These are phyloP conservation scores for Melanaphis sacchari DNA, from an alignment of 1,140 invertebrate genomes.

Conservation along the genomic window DNA sequence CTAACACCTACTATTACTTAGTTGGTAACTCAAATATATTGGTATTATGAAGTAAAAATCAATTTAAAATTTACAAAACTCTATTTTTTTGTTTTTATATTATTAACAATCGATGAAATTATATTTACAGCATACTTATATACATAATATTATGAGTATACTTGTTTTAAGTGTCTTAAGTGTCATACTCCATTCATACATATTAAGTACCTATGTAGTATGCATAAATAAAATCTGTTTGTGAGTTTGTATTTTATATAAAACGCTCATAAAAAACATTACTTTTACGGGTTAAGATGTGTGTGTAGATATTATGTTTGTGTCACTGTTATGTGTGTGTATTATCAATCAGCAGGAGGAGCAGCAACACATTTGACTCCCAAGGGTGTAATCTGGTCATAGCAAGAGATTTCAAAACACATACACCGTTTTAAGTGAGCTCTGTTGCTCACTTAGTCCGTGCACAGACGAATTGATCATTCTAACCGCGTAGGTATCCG, in stretches of 20 bases:
- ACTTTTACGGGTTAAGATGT: background rate
- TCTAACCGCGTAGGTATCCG: slow-evolving; percentile 20
- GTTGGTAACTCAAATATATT: background rate
- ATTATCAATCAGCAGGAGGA: background rate
- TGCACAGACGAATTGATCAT: slow-evolving; percentile 27
- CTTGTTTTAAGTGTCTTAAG: too few relatives aligned
- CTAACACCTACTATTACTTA: too few relatives aligned
- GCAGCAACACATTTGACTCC: background rate
- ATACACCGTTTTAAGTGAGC: background rate
- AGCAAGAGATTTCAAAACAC: background rate
- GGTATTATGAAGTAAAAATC: background rate
- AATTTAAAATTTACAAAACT: background rate
- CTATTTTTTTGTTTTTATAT: background rate
- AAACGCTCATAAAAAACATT: background rate
- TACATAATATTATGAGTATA: background rate
- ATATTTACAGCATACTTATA: background rate
- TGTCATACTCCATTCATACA: background rate
- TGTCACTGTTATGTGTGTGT: background rate
- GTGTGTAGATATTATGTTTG: background rate
- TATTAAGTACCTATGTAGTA: background rate
- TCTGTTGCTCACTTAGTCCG: background rate
- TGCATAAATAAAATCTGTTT: background rate
- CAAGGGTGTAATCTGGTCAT: slow-evolving; percentile 33
- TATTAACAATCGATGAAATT: background rate
- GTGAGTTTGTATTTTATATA: background rate